These are phyloP conservation scores for Myzus persicae DNA, from an alignment of 1,140 invertebrate genomes.

Conservation along the genomic window DNA sequence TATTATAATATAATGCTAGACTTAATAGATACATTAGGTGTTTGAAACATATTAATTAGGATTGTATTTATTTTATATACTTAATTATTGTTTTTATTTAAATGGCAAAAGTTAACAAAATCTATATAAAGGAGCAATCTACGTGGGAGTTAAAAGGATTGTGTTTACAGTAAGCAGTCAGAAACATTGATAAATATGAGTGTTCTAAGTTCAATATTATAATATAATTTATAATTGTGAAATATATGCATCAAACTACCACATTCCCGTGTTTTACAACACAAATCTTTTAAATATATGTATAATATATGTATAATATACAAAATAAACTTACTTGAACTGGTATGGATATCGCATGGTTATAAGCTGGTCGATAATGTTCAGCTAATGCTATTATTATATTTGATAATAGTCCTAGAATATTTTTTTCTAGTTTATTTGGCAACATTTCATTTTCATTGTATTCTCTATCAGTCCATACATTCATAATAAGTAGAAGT, in stretches of 20 bases:
- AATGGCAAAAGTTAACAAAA: too few species aligned
- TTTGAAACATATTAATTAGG: not conserved
- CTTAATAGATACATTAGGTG: not conserved
- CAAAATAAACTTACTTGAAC: slow-evolving; percentile 30
- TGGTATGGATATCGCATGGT: slow-evolving; percentile 24
- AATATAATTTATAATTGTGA: not conserved
- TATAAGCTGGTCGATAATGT: slow-evolving; percentile 45
- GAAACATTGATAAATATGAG: too few species aligned
- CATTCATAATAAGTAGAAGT: slow-evolving; percentile 51
- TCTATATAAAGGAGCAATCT: too few species aligned
- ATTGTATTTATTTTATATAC: too few species aligned
- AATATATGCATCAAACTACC: not conserved
- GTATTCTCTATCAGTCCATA: slow-evolving; percentile 48
- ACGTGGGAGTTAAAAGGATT: too few species aligned
- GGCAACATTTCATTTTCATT: slow-evolving; percentile 40
- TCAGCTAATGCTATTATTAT: slow-evolving; percentile 33
- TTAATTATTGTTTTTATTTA: too few species aligned
- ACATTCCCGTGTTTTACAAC: not conserved
- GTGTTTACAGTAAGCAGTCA: too few species aligned
- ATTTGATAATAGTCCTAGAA: slow-evolving; percentile 29
- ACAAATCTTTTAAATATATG: not conserved
- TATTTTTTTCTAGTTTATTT: slow-evolving; percentile 37
- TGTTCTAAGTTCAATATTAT: not conserved
- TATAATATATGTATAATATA: not conserved
- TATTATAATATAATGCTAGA: not conserved